These are phyloP conservation scores for Trissolcus japonicus DNA, from an alignment of 2,888 invertebrate species.

Conservation along the genomic window DNA sequence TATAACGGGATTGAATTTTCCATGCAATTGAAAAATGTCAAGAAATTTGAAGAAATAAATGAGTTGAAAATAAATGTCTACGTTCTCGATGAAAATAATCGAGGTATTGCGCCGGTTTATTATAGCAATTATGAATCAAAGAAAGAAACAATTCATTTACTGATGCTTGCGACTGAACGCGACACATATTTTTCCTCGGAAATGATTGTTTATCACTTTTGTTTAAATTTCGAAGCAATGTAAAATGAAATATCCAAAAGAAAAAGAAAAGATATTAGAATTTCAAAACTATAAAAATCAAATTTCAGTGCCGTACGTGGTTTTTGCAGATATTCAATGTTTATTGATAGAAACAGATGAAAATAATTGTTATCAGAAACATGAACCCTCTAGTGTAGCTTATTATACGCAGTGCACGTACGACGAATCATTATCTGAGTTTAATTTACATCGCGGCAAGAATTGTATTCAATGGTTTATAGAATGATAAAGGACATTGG, in stretches of 20 bases:
- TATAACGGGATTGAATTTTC: constrained; percentile 42
- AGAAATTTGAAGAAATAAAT: background rate
- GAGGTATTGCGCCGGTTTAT: background rate
- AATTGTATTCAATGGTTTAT: too few relatives aligned
- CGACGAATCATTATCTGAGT: constrained; percentile 1
- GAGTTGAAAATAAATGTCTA: background rate
- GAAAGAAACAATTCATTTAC: background rate
- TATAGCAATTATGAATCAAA: background rate
- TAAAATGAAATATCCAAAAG: constrained; percentile 28
- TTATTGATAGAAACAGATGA: background rate
- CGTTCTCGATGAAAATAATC: background rate
- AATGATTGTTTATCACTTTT: too few relatives aligned
- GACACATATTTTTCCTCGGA: too few relatives aligned
- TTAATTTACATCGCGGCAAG: background rate
- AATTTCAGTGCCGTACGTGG: constrained; percentile 43
- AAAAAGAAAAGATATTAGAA: constrained; percentile 28
- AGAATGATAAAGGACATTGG: too few relatives aligned
- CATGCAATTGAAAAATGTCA: background rate
- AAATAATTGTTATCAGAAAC: constrained; percentile 5
- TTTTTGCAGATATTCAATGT: constrained; percentile 47
- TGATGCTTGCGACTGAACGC: background rate
- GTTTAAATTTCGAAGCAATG: constrained; percentile 18
- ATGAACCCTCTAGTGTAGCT: constrained; percentile 1
- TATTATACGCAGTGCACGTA: constrained; percentile 6
- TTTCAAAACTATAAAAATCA: constrained; percentile 44